phyloP scores from a whole-genome alignment of 1,140 invertebrate genomes.

The Drosophila orena region DNA sequence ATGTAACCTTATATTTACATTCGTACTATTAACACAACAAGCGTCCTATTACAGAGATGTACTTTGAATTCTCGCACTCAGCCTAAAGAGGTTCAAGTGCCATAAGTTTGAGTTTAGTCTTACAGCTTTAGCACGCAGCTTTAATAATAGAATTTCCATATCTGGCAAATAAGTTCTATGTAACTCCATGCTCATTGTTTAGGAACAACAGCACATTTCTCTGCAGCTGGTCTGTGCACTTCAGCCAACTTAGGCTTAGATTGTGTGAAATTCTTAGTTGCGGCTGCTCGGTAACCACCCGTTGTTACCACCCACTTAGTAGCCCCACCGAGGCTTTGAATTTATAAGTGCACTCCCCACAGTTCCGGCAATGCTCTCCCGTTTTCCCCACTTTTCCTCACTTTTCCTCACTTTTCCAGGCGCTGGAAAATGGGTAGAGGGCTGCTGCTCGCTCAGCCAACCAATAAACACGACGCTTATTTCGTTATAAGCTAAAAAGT shows the following conservation, averaged over 20 bases:
- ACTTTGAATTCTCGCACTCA: no score
- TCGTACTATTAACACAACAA: no score
- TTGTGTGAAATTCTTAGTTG: neutral
- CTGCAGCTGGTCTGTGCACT: neutral
- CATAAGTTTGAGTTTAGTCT: no score
- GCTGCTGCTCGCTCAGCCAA: constrained; percentile 30
- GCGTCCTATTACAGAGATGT: no score
- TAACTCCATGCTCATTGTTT: neutral
- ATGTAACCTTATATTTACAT: no score
- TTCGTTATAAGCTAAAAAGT: constrained; percentile 76
- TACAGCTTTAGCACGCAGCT: no score
- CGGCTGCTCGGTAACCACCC: neutral
- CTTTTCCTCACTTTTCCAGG: constrained; percentile 22
- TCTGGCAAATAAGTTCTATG: neutral
- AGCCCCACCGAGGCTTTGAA: constrained; percentile 23
- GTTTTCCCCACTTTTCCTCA: constrained; percentile 22
- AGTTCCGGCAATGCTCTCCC: constrained; percentile 18
- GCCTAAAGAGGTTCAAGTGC: no score
- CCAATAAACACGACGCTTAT: constrained; percentile 65
- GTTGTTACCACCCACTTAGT: constrained; percentile 15
- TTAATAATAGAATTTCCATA: no score
- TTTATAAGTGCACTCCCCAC: constrained; percentile 22
- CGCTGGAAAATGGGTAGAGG: no score
- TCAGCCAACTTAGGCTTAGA: constrained; percentile 11
- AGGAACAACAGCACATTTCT: neutral